phyloP scores from a whole-genome alignment of 1,140 invertebrate species.

The Zaprionus kolodkinae region DNA sequence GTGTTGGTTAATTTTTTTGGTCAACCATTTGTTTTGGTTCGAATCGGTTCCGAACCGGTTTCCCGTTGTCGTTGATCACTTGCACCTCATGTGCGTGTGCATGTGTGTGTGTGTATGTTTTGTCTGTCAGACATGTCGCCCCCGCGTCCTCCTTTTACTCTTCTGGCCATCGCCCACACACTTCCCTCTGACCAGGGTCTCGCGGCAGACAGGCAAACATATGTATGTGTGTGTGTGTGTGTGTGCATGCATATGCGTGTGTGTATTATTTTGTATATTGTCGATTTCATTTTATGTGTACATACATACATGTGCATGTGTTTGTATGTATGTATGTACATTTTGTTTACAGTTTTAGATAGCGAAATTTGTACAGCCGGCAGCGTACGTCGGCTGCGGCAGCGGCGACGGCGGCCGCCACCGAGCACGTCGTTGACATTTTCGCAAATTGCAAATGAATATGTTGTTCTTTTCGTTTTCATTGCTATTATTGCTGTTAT shows the following conservation, averaged over 20 bases:
- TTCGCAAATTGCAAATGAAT: slow-evolving; percentile 82
- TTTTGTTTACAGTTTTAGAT: slow-evolving; percentile 83
- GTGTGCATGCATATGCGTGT: slow-evolving; percentile 18
- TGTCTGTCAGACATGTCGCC: slow-evolving; percentile 53
- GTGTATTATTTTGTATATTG: slow-evolving; percentile 60
- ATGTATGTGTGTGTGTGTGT: slow-evolving; percentile 20
- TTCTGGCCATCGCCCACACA: slow-evolving; percentile 31
- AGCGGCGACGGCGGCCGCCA: slow-evolving; percentile 40
- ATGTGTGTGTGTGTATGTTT: slow-evolving; percentile 27
- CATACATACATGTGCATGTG: slow-evolving; percentile 16
- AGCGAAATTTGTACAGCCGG: slow-evolving; percentile 78
- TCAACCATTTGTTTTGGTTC: slow-evolving; percentile 21
- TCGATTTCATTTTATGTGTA: slow-evolving; percentile 74
- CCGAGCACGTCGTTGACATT: slow-evolving; percentile 69
- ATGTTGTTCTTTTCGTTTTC: slow-evolving; percentile 51
- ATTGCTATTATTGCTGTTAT: slow-evolving; percentile 31
- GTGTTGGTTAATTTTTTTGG: neutral
- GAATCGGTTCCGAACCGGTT: slow-evolving; percentile 39
- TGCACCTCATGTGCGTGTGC: slow-evolving; percentile 16
- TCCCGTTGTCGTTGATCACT: slow-evolving; percentile 28
- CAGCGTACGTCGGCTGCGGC: slow-evolving; percentile 31
- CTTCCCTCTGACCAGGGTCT: slow-evolving; percentile 51
- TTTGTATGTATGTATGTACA: slow-evolving; percentile 68
- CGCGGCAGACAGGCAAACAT: slow-evolving; percentile 53
- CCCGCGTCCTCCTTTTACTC: slow-evolving; percentile 16